Evolutionary conservation across 2,888 invertebrate genomes (phyloP).

Genomic region (Himalopsyche japonica): DNA sequence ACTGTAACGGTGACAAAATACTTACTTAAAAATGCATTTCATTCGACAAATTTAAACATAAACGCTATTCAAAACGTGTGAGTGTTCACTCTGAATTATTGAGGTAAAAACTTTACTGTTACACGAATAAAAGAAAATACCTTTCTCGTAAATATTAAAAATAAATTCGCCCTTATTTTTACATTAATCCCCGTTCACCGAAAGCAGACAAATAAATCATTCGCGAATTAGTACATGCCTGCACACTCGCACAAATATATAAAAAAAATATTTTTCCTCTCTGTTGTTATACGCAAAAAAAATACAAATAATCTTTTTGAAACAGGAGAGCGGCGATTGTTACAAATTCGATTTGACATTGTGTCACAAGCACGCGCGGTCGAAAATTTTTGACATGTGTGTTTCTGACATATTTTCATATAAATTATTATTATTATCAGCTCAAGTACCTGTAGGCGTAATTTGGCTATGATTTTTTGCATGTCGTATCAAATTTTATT

Average conservation of each 20-base stretch:
- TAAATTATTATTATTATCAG: background rate
- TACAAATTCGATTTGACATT: constrained; percentile 1
- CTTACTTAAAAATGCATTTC: too few species aligned
- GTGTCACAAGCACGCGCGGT: background rate
- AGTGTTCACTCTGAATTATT: too few species aligned
- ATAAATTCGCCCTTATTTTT: background rate
- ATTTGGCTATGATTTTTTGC: background rate
- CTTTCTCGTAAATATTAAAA: background rate
- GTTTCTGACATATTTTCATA: background rate
- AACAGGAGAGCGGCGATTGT: background rate
- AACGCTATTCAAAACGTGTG: too few species aligned
- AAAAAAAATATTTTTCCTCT: too few species aligned
- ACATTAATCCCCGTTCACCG: background rate
- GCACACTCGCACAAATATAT: background rate
- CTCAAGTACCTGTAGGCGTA: background rate
- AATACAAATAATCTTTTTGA: background rate
- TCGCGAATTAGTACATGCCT: background rate
- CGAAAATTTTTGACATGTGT: background rate
- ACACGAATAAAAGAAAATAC: too few species aligned
- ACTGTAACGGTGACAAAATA: too few species aligned
- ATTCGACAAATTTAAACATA: too few species aligned
- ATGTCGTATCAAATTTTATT: background rate
- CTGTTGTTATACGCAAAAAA: background rate
- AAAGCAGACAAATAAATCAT: background rate
- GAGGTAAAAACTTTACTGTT: too few species aligned